Evolutionary conservation across 2,797 vertebrate species (phyloP).

Genomic region (Melanogrammus aeglefinus): DNA sequence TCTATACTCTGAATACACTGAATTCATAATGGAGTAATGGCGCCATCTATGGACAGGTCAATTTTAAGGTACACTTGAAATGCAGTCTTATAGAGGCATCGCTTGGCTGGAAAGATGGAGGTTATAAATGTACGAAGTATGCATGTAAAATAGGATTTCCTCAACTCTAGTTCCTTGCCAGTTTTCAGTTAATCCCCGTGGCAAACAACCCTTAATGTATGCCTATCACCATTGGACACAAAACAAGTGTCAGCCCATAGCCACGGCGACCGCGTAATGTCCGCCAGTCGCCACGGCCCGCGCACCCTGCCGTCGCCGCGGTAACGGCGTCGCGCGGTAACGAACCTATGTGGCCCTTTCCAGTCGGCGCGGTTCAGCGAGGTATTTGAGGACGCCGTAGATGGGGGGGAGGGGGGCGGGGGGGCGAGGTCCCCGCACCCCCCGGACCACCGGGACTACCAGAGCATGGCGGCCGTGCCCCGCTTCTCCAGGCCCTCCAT

Average conservation of each 20-base stretch:
- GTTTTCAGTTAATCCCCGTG: background rate
- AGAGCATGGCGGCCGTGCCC: constrained; percentile 78
- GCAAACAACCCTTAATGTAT: background rate
- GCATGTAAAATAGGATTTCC: background rate
- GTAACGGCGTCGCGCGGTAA: background rate
- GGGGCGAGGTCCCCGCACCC: constrained; percentile 42
- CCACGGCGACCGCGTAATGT: background rate
- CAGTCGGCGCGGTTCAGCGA: constrained; percentile 71
- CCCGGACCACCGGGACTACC: constrained; percentile 69
- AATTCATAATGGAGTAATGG: background rate
- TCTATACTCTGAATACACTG: background rate
- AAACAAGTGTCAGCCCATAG: too few relatives aligned
- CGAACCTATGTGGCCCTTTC: constrained; percentile 68
- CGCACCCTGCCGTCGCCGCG: too few relatives aligned
- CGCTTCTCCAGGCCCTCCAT: constrained; percentile 65
- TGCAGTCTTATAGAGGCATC: background rate
- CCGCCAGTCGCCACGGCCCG: background rate
- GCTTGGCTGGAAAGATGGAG: background rate
- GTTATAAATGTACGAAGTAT: background rate
- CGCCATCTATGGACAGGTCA: background rate
- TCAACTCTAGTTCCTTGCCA: background rate
- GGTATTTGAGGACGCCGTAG: constrained; percentile 72
- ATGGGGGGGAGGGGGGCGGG: constrained; percentile 49
- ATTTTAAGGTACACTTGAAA: background rate
- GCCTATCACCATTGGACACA: background rate